Evolutionary conservation across 1,140 invertebrate genomes (phyloP).

Genomic region (Platorchestia sp.): DNA sequence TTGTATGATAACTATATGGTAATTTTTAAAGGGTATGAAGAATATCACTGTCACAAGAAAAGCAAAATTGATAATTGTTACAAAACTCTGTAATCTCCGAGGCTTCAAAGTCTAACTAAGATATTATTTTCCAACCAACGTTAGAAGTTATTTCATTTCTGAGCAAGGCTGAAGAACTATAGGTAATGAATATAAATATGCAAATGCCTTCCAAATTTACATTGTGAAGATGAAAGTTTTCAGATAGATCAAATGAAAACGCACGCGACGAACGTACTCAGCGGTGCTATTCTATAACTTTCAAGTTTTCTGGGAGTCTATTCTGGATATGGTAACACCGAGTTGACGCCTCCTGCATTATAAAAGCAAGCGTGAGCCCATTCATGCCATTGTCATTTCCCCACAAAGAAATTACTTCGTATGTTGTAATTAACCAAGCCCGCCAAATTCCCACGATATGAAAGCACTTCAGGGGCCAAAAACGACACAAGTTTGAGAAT

Average conservation of each 20-base stretch:
- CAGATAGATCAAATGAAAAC: not conserved
- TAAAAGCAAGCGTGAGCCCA: not conserved
- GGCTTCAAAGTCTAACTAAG: not conserved
- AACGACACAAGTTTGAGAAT: constrained; percentile 35
- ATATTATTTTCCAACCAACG: not conserved
- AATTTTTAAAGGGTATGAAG: not conserved
- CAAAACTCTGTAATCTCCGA: too few relatives aligned
- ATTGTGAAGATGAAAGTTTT: not conserved
- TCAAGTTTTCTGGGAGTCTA: not conserved
- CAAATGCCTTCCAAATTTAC: not conserved
- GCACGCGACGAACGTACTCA: not conserved
- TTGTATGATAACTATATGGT: not conserved
- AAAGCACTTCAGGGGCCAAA: constrained; percentile 21
- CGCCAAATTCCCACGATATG: constrained; percentile 42
- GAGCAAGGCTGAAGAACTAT: not conserved
- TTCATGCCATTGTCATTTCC: not conserved
- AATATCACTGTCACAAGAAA: too few relatives aligned
- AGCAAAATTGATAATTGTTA: too few relatives aligned
- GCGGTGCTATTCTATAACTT: not conserved
- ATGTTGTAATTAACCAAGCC: constrained; percentile 28
- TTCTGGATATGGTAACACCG: not conserved
- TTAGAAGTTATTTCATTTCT: not conserved
- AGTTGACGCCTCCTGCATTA: not conserved
- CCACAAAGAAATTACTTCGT: not conserved
- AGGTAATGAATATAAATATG: not conserved